Evolutionary conservation across 1,140 invertebrate genomes (phyloP).

Genomic region (Atta colombica): DNA sequence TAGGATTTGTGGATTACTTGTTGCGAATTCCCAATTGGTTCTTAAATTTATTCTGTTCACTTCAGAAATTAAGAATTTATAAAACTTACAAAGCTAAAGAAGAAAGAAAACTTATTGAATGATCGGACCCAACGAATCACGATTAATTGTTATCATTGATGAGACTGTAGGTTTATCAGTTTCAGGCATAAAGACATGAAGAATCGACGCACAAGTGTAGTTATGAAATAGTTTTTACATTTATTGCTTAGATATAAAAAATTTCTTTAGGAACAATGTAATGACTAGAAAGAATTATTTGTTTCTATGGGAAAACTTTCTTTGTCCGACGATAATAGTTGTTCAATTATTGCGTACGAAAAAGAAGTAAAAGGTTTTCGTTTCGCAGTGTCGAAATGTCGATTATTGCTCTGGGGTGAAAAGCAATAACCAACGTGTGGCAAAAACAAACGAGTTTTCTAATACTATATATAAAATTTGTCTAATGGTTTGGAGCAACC

Average conservation of each 20-base stretch:
- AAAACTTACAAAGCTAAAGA: no score
- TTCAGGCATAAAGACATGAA: not conserved
- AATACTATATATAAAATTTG: constrained; percentile 83
- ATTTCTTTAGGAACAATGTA: not conserved
- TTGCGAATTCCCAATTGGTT: constrained; percentile 11
- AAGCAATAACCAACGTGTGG: constrained; percentile 58
- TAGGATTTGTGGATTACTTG: not conserved
- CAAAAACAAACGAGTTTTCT: constrained; percentile 74
- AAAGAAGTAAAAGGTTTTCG: constrained; percentile 14
- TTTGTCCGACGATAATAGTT: not conserved
- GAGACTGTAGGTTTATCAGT: not conserved
- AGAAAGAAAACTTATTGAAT: not conserved
- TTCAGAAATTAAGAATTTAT: not conserved
- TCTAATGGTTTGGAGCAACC: constrained; percentile 81
- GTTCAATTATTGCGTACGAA: constrained; percentile 29
- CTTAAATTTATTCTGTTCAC: not conserved
- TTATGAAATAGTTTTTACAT: not conserved
- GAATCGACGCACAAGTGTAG: not conserved
- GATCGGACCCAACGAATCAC: no score
- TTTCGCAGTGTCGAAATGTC: constrained; percentile 49
- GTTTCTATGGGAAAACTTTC: constrained; percentile 7
- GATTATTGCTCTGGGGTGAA: constrained; percentile 50
- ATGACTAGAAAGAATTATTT: constrained; percentile 22
- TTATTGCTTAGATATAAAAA: constrained; percentile 10
- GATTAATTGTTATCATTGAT: not conserved